Percentiles rank a stretch among this genome's conserved stretches.
Conservation (phyloP, 2,113 vertebrate species). For the Hippolais icterina region DNA sequence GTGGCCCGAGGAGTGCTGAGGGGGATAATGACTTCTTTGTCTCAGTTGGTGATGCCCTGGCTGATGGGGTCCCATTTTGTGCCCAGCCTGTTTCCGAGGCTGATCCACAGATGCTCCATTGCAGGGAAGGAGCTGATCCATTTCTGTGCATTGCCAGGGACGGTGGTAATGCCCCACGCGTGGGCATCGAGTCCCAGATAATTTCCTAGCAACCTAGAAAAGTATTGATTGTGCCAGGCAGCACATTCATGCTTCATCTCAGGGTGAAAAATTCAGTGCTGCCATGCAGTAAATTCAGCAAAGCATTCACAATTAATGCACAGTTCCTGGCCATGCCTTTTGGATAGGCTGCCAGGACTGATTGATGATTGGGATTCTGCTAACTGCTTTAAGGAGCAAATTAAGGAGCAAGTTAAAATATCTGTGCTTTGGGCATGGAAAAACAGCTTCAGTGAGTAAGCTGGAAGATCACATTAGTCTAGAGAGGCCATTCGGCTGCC, state of each 20-base stretch:
- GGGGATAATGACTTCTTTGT: not conserved
- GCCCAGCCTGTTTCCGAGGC: not conserved
- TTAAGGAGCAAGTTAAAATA: conserved; percentile 16
- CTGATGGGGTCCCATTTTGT: not conserved
- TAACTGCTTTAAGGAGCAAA: conserved; percentile 33
- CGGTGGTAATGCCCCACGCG: not conserved
- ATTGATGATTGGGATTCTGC: conserved; percentile 19
- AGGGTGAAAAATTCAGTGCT: not conserved
- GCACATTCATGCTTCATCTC: not conserved
- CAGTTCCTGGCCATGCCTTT: not conserved
- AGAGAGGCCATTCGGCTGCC: not conserved
- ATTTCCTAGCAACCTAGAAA: not conserved
- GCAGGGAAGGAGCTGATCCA: not conserved
- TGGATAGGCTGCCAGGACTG: not conserved
- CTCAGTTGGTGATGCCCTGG: not conserved
- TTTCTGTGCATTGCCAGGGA: not conserved
- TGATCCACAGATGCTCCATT: not conserved
- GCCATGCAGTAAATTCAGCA: conserved; percentile 29
- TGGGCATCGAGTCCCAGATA: not conserved
- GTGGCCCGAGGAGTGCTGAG: not conserved
- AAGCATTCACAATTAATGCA: not conserved
- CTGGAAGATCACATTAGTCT: not conserved
- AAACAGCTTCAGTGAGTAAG: not conserved
- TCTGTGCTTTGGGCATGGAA: not conserved
- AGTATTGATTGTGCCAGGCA: not conserved